Percentiles rank a stretch among this genome's conserved stretches.
Conservation (phyloP, 2,113 vertebrate genomes). For the Herpetotheres cachinnans region DNA sequence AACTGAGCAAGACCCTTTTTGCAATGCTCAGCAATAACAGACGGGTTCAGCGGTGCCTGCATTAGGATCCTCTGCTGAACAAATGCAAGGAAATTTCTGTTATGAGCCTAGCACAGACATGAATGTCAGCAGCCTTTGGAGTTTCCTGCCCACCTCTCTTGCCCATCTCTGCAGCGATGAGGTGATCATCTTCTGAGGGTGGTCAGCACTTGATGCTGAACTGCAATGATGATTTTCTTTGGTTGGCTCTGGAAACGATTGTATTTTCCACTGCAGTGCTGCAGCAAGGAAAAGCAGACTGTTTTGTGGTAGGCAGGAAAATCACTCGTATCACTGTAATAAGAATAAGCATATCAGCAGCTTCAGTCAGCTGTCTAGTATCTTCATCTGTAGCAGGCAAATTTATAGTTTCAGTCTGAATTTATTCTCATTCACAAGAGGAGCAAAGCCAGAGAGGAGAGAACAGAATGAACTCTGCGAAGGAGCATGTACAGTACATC, state of each 20-base stretch:
- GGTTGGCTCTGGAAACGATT: background rate
- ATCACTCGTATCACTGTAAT: background rate
- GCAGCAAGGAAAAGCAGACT: background rate
- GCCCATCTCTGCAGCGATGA: background rate
- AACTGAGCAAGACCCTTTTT: background rate
- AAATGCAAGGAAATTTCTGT: background rate
- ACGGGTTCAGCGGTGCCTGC: rapidly evolving
- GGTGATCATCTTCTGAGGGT: background rate
- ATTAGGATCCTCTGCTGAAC: background rate
- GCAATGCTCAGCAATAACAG: background rate
- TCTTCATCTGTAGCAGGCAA: background rate
- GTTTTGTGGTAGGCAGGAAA: background rate
- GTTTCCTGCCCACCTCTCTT: background rate
- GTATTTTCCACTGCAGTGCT: background rate
- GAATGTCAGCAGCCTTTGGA: background rate
- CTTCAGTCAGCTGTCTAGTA: background rate
- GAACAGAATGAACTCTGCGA: background rate
- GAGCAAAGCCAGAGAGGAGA: background rate
- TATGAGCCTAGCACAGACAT: background rate
- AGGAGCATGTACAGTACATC: background rate
- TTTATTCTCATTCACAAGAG: background rate
- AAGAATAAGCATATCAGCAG: background rate
- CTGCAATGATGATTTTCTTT: background rate
- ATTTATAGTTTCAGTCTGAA: background rate
- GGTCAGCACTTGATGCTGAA: background rate